These are phyloP conservation scores for Venustaconcha ellipsiformis DNA, from an alignment of 1,140 invertebrate species.

Conservation along the genomic window DNA sequence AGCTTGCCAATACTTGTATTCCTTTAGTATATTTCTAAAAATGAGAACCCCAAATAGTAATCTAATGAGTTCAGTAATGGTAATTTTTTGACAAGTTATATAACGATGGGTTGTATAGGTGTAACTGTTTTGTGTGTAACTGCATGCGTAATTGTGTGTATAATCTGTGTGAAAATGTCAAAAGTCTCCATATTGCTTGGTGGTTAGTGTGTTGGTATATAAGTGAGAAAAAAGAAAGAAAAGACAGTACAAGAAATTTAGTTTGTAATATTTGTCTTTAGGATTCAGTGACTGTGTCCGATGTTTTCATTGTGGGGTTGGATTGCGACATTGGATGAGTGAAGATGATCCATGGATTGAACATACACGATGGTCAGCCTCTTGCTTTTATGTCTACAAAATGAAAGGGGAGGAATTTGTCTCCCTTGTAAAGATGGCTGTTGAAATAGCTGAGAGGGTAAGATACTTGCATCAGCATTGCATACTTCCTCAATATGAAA, in stretches of 20 bases:
- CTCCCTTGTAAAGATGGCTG: too few species aligned
- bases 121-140: too few species aligned
- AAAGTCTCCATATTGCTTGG: too few species aligned
- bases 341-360: slow-evolving; percentile 6
- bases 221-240: not conserved
- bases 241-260: not conserved
- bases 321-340: slow-evolving; percentile 5
- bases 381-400: not conserved
- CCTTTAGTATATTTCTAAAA: too few species aligned
- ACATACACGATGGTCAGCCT: slow-evolving; percentile 1
- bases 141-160: not conserved
- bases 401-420: too few species aligned
- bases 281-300: slow-evolving; percentile 8
- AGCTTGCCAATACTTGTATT: too few species aligned
- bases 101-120: not conserved
- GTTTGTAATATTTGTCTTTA: not conserved
- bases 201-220: not conserved
- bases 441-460: too few species aligned
- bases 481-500: too few species aligned
- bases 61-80: not conserved
- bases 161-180: too few species aligned
- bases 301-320: slow-evolving; percentile 11
- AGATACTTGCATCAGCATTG: too few species aligned
- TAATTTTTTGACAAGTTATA: not conserved
- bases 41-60: not conserved